Evolutionary conservation across 2,797 vertebrate species (phyloP).

Genomic region (Leptatherina wallacei): DNA sequence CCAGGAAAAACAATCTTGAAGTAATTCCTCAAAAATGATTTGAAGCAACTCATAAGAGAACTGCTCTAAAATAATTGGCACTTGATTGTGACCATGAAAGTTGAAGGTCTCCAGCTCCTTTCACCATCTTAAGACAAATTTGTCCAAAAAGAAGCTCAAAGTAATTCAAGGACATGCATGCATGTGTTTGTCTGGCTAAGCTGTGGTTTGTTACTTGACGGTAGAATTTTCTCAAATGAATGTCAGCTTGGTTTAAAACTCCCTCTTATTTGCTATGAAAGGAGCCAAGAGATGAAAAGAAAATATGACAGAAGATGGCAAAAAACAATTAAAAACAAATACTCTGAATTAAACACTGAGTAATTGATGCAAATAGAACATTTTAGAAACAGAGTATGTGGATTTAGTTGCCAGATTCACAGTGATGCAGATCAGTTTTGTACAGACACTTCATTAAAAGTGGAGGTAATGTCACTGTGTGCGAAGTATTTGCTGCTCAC

Average conservation of each 20-base stretch:
- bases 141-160: not conserved
- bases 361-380: not conserved
- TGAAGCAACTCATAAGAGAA: conserved; percentile 1
- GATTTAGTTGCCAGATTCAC: not conserved
- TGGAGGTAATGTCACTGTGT: not conserved
- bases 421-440: not conserved
- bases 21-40: not conserved
- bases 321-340: too few species aligned
- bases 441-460: not conserved
- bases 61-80: not conserved
- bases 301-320: too few species aligned
- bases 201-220: not conserved
- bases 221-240: not conserved
- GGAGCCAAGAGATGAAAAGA: not conserved
- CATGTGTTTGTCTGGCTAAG: not conserved
- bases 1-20: conserved; percentile 3
- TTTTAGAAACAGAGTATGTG: not conserved
- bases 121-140: not conserved
- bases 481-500: not conserved
- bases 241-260: not conserved
- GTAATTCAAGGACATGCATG: not conserved
- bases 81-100: conserved; percentile 13
- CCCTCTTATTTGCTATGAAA: conserved; percentile 6
- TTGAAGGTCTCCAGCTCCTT: conserved; percentile 10
- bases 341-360: too few species aligned